Conservation (phyloP, 2,797 vertebrate genomes). For the Phylloscopus collybita region DNA sequence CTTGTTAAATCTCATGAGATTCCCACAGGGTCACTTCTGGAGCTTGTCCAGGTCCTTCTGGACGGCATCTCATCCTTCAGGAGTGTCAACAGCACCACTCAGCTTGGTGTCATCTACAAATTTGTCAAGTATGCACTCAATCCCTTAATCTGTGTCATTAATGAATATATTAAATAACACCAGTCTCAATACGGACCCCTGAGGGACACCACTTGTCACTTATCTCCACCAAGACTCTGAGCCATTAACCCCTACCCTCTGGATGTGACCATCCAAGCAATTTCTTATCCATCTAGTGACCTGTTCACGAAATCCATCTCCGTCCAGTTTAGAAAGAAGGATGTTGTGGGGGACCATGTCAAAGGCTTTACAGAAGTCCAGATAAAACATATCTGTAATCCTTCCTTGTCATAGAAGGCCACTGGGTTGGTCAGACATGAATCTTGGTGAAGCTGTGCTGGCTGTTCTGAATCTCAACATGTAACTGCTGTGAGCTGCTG, state of each 20-base stretch:
- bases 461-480: neutral
- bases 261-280: neutral
- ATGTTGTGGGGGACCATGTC: neutral
- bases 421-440: neutral
- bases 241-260: neutral
- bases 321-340: neutral
- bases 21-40: neutral
- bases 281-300: neutral
- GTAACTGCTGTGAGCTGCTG: neutral
- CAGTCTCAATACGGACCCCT: neutral
- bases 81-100: neutral
- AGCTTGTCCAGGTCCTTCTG: neutral
- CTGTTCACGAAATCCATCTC: neutral
- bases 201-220: neutral
- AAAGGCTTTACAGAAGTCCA: neutral
- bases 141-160: neutral
- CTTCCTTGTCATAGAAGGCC: neutral
- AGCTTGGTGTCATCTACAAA: neutral
- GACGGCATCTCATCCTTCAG: neutral
- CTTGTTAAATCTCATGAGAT: neutral
- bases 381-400: accelerated
- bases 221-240: neutral
- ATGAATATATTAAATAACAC: neutral
- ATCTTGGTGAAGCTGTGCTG: neutral
- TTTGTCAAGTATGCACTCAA: accelerated